Percentiles rank a stretch among this genome's conserved stretches.
These are phyloP conservation scores for Apis laboriosa DNA, from an alignment of 1,140 invertebrate species.

Conservation along the genomic window DNA sequence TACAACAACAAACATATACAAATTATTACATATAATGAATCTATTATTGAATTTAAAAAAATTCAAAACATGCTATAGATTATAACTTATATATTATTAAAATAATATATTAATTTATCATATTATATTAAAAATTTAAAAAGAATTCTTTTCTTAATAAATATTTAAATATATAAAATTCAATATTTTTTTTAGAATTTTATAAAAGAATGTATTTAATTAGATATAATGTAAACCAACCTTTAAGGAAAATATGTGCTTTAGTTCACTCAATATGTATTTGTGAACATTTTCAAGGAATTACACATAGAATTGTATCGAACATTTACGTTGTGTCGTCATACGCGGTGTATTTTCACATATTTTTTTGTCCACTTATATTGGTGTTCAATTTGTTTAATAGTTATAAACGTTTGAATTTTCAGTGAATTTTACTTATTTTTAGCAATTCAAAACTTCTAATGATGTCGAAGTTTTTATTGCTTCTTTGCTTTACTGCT, in stretches of 20 bases:
- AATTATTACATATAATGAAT: neutral
- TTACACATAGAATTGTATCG: constrained; percentile 21
- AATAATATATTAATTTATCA: neutral
- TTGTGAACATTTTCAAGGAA: constrained; percentile 24
- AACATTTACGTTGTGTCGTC: constrained; percentile 28
- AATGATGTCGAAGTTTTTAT: constrained; percentile 35
- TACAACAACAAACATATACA: too few relatives aligned
- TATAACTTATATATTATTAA: neutral
- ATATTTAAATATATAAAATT: neutral
- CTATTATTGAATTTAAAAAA: neutral
- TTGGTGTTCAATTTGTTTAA: neutral
- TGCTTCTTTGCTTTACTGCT: constrained; percentile 32
- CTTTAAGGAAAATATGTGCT: neutral
- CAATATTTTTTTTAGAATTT: neutral
- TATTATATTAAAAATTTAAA: neutral
- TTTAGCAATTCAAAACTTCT: constrained; percentile 5
- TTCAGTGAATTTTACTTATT: constrained; percentile 4
- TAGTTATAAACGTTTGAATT: neutral
- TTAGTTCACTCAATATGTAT: neutral
- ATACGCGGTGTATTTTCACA: neutral
- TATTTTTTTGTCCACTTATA: constrained; percentile 18
- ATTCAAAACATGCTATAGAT: neutral
- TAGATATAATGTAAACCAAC: neutral
- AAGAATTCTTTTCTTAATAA: neutral
- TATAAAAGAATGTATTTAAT: neutral